Base-by-base conservation (phyloP, 2,888 invertebrate genomes). In the Synanthedon andrenaeformis region DNA sequence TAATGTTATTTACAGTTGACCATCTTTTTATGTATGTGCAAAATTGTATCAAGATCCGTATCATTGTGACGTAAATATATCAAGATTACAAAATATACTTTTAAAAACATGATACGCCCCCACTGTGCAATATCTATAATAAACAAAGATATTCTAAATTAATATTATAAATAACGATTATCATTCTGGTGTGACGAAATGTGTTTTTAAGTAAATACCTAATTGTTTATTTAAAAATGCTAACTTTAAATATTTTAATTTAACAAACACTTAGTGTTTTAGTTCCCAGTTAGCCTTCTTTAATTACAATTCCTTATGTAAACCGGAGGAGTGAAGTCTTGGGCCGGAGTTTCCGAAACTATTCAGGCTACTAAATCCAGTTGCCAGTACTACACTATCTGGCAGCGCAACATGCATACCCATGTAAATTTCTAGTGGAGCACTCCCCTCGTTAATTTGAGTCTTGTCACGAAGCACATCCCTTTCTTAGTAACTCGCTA, bases 381-480 rank as follows among this genome's bases (percentile, higher is more conserved):
- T 67, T 69, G 68, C 69, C 67, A 70, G 73, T 73, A 76, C 74
- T 69, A 64, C 63, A 67, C 67, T 76, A 78, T 75, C 75, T 76
- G 66, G 65, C 70, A 74, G 75, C 71, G 76, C 80, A 76, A 79
- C 80, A 82, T 82, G 80, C 82, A 82, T 81, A 80, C 78, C 79
- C 79, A 81, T 84, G 84, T 83, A 83, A 84, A 85, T 82, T 81
- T 73, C 69, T 62, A 74, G 70, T 63, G 62, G 65, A 74, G 73
- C 70, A 69, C 65, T 67, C 60, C 63, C 69, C 75, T 81, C 81
- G 81, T 85, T 85, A 84, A 84, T 84, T 81, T 74, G 74, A 71
- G 69, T 61, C 76, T 78, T 82, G 84, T 84, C 82, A 79, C 72
- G 73, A 65, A 72, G 82, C 66, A 81, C 82, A 79, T 79, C 83